Evolutionary conservation across 2,113 vertebrate genomes (phyloP), one percentile per base, ranked within the genome.

Genomic region (Synodontis membranacea): DNA sequence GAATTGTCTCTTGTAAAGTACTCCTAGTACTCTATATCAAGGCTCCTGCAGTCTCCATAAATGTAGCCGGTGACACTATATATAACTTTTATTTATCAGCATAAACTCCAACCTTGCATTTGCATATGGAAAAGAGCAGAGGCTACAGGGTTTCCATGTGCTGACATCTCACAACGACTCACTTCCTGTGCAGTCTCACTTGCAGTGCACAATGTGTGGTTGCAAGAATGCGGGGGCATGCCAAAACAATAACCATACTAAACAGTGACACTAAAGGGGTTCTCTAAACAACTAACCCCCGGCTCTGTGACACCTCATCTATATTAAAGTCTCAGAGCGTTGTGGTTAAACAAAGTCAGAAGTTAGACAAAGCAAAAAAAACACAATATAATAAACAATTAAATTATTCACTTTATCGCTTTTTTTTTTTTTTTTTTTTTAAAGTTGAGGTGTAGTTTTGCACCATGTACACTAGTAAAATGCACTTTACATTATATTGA

Each of bases 151-250:
- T 88, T 89, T 88, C 86, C 66, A 86, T 42, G 62, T 78, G 81
- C 86, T 86, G 88, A 87, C 86, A 80, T 88, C 82, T 89, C 84
- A 86, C 5, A 88, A 85, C 66, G n/a, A 76, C 84, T 88, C 86
- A 89, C 86, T 89, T 89, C 89, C 89, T 88, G 86, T 88, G 80
- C 62, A 88, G 86, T 82, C 37, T 80, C 34, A 75, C 14, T 58
- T 88, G 80, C 60, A 84, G 46, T 87, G 86, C 81, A 84, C 48
- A 19, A 23, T 87, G 86, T 58, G 88, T 86, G 86, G 86, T 89
- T 89, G 86, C 66, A 78, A 83, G 87, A 42, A 70, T 86, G 89
- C 39, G 85, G 86, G 81, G 85, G 79, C 79, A 86, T 39, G 86
- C 74, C 52, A 86, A 70, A 60, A 80, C 72, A 85, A 86, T 68